Conservation (phyloP, 2,113 vertebrate genomes). For the Ciconia maguari region DNA sequence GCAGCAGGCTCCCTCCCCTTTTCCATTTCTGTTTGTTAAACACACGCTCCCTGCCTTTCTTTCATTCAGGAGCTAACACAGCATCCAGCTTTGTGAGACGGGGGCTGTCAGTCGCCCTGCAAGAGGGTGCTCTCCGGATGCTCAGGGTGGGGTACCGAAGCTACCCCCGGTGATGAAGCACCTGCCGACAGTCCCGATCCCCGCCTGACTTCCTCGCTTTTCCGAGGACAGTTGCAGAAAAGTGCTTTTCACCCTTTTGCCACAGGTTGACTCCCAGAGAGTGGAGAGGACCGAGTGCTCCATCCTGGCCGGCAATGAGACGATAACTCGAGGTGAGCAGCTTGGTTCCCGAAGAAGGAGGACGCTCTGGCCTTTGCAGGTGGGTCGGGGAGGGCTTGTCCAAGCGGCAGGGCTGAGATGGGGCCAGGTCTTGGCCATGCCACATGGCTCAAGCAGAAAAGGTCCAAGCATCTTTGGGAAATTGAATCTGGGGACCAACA, state of each 20-base stretch:
- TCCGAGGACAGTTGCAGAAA: slow-evolving; percentile 21
- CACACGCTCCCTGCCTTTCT: slow-evolving; percentile 56
- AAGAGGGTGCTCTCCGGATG: neutral
- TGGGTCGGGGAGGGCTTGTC: neutral
- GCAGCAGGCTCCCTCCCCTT: slow-evolving; percentile 65
- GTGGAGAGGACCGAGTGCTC: neutral
- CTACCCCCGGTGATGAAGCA: neutral
- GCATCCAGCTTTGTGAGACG: slow-evolving; percentile 46
- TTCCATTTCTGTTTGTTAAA: slow-evolving; percentile 67
- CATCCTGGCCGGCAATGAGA: slow-evolving; percentile 5
- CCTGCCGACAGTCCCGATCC: neutral
- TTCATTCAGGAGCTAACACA: slow-evolving; percentile 60
- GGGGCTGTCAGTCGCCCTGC: slow-evolving; percentile 16
- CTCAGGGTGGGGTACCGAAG: neutral
- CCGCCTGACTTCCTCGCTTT: neutral
- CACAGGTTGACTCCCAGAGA: slow-evolving; percentile 31
- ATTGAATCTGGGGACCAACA: neutral
- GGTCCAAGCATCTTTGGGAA: neutral
- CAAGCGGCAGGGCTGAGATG: neutral
- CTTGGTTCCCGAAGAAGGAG: neutral
- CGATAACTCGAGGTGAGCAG: neutral
- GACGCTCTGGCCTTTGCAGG: neutral
- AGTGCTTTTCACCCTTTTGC: slow-evolving; percentile 44
- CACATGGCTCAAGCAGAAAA: neutral
- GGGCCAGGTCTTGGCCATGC: neutral